These are phyloP conservation scores for Sprattus sprattus DNA, from an alignment of 2,113 vertebrate species.

Conservation along the genomic window DNA sequence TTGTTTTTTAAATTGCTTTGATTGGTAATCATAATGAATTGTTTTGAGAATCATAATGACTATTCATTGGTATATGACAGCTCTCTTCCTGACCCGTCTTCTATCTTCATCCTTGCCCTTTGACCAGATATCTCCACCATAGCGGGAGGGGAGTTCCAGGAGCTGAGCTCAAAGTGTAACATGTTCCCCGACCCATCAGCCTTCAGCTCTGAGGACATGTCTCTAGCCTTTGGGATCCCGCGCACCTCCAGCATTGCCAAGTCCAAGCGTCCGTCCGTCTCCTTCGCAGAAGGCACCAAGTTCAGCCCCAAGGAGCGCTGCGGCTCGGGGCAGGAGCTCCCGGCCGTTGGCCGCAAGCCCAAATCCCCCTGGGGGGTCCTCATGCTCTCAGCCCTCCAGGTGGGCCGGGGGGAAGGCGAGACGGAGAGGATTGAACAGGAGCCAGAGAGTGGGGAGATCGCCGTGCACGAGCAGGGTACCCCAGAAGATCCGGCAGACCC, in stretches of 20 bases:
- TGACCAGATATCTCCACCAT: constrained; percentile 65
- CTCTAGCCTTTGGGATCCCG: constrained; percentile 84
- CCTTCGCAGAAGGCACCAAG: constrained; percentile 93
- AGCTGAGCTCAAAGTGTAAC: constrained; percentile 69
- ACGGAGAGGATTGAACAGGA: constrained; percentile 48
- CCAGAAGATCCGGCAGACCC: constrained; percentile 36
- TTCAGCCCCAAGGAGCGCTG: constrained; percentile 75
- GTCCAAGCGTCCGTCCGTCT: constrained; percentile 90
- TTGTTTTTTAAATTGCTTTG: too few relatives aligned
- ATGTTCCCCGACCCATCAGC: constrained; percentile 72
- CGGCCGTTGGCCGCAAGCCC: constrained; percentile 69
- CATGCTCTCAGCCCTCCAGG: constrained; percentile 66
- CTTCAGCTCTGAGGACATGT: constrained; percentile 79
- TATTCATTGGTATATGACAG: background rate
- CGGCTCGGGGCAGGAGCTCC: constrained; percentile 70
- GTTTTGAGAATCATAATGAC: too few relatives aligned
- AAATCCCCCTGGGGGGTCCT: constrained; percentile 72
- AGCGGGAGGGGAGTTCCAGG: constrained; percentile 73
- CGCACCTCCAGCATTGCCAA: constrained; percentile 94
- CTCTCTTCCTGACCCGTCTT: constrained; percentile 32
- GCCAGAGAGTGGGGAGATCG: constrained; percentile 35
- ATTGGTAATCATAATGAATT: too few relatives aligned
- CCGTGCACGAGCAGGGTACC: constrained; percentile 39
- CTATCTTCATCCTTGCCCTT: constrained; percentile 28
- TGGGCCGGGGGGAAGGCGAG: constrained; percentile 52